Evolutionary conservation across 2,888 invertebrate species (phyloP).

Genomic region (Cylindroiulus punctatus): DNA sequence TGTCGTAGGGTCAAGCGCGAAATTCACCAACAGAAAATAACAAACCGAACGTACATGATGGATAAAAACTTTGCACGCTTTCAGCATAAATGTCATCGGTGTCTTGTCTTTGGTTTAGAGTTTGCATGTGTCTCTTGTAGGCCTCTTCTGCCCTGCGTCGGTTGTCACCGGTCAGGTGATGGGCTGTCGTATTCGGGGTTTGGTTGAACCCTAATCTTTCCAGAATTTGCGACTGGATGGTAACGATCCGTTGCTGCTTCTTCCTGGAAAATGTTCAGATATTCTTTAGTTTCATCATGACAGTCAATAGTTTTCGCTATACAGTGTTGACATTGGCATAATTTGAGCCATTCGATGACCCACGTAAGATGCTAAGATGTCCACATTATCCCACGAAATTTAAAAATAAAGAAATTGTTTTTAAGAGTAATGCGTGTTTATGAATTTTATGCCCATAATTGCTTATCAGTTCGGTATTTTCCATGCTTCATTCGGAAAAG

Average conservation of each 20-base stretch:
- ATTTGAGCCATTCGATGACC: no score
- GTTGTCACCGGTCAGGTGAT: slow-evolving; percentile 40
- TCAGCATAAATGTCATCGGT: slow-evolving; percentile 52
- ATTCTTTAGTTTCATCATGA: no score
- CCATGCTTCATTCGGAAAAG: no score
- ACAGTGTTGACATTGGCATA: no score
- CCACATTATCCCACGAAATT: no score
- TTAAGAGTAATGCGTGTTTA: no score
- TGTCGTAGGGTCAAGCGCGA: not conserved
- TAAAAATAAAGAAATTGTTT: no score
- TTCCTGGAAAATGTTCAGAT: not conserved
- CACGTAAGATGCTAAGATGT: no score
- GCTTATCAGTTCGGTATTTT: no score
- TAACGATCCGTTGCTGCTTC: not conserved
- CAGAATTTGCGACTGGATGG: not conserved
- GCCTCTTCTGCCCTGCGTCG: slow-evolving; percentile 32
- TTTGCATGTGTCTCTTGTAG: not conserved
- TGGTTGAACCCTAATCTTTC: not conserved
- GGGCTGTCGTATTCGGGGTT: slow-evolving; percentile 46
- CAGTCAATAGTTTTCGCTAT: no score
- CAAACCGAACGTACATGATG: slow-evolving; percentile 49
- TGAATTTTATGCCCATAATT: no score
- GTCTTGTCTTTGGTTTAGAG: not conserved
- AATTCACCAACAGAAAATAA: not conserved
- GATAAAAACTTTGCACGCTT: slow-evolving; percentile 55